These are phyloP conservation scores for Akabosia matsudoensis DNA, from an alignment of 1,140 invertebrate species.

Conservation along the genomic window DNA sequence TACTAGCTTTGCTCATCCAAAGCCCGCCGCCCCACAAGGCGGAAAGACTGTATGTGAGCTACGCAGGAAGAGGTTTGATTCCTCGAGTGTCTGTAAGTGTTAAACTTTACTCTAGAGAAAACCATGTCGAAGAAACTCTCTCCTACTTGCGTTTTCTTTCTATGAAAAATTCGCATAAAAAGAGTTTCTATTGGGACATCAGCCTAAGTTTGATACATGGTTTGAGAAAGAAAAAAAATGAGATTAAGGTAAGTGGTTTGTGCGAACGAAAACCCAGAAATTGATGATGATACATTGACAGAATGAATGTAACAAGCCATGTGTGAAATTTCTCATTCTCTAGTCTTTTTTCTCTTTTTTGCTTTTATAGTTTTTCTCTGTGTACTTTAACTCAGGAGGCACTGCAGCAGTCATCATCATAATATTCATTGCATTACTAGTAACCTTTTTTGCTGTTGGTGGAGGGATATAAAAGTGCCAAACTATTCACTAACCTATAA, in stretches of 20 bases:
- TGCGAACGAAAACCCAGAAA: constrained; percentile 39
- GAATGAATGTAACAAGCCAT: constrained; percentile 42
- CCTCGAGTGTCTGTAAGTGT: not conserved
- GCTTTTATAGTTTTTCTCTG: not conserved
- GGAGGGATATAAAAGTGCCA: no score
- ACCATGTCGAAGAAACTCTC: no score
- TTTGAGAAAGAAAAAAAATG: constrained; percentile 17
- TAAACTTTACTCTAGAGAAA: no score
- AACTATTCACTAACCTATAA: no score
- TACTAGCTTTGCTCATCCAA: not conserved
- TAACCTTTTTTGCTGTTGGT: no score
- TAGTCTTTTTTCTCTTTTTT: not conserved
- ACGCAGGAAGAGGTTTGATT: not conserved
- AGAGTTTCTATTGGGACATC: no score
- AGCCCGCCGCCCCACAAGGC: no score
- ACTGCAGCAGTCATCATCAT: not conserved
- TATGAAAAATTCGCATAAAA: no score
- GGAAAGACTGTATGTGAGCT: not conserved
- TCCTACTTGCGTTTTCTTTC: no score
- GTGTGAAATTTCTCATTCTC: constrained; percentile 46
- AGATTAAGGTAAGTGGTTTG: constrained; percentile 33
- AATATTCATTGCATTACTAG: not conserved
- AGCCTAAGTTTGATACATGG: no score
- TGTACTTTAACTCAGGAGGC: no score
- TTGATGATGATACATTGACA: constrained; percentile 46